These are phyloP conservation scores for Cynopterus brachyotis DNA, from an alignment of 2,113 vertebrate species.

Conservation along the genomic window DNA sequence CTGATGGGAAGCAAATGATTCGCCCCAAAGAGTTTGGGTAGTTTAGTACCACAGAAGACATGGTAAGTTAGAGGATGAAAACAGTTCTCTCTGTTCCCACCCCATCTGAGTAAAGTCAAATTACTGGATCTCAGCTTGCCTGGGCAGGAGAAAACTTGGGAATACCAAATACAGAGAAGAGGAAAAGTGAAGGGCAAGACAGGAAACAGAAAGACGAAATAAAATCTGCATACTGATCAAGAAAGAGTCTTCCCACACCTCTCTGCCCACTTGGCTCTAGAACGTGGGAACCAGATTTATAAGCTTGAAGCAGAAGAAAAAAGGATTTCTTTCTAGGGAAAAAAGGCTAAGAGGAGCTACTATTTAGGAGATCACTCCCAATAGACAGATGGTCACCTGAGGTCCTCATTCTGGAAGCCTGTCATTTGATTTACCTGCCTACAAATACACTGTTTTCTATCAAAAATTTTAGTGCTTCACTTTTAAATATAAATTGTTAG, in stretches of 20 bases:
- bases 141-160: background rate
- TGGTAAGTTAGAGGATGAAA: background rate
- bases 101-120: rapidly evolving
- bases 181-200: background rate
- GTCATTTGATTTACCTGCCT: background rate
- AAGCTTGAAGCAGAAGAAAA: background rate
- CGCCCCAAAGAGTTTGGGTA: background rate
- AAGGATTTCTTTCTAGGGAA: background rate
- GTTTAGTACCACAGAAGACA: too few relatives aligned
- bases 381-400: background rate
- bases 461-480: background rate
- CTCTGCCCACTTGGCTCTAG: background rate
- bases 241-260: background rate
- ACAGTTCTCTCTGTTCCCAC: background rate
- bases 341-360: background rate
- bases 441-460: background rate
- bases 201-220: background rate
- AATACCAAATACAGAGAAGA: background rate
- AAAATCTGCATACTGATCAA: background rate
- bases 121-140: background rate
- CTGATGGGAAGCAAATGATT: background rate
- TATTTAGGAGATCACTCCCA: background rate
- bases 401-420: background rate
- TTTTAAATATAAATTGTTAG: background rate
- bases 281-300: background rate